Base-by-base conservation (phyloP, 2,113 vertebrate genomes). In the Pholis gunnellus region DNA sequence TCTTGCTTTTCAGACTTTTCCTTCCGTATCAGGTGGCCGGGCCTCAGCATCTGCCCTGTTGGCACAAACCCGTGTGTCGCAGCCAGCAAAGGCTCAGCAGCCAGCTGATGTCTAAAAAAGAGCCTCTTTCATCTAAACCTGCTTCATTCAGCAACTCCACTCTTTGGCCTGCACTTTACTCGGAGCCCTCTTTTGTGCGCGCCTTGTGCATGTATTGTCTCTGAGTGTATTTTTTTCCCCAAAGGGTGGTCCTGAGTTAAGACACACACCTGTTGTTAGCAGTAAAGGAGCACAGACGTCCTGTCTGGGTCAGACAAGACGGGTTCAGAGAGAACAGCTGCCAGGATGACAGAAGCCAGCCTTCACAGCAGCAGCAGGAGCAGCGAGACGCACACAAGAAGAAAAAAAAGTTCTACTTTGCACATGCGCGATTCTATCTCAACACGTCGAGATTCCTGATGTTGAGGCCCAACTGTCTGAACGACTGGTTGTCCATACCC, bases 91-190 rank as follows among this genome's bases (percentile, higher is more conserved):
- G 87, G 86, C 87, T 90, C 90, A 87, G 78, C 73, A 50, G 84
- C 84, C 73, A 40, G 31, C 76, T 72, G 88, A 88, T 82, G 83
- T 87, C 90, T 83, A 78, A 86, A 82, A 85, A 80, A 83, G 78
- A 78, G 44, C 56, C 63, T 81, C 91, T 92, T 94, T 92, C 81
- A 93, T 92, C 89, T 89, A 79, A 91, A 90, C 81, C 86, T 75
- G 79, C 80, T 78, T 85, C 83, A 87, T 92, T 94, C 88, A 91
- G 80, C 79, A 68, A 79, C 75, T 86, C 66, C 71, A 48, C 79
- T 85, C 83, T 77, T 48, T 70, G 81, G 27, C 77, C 70, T 77
- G 64, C 56, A 82, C 84, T 87, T 73, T 82, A 65, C 72, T 85
- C 76, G 17, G 56, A 88, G 75, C 42, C 52, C 59, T 52, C 79